Percentiles rank a stretch among this genome's conserved stretches.
Evolutionary conservation across 2,797 vertebrate genomes (phyloP).

Genomic region (Manis pentadactyla): DNA sequence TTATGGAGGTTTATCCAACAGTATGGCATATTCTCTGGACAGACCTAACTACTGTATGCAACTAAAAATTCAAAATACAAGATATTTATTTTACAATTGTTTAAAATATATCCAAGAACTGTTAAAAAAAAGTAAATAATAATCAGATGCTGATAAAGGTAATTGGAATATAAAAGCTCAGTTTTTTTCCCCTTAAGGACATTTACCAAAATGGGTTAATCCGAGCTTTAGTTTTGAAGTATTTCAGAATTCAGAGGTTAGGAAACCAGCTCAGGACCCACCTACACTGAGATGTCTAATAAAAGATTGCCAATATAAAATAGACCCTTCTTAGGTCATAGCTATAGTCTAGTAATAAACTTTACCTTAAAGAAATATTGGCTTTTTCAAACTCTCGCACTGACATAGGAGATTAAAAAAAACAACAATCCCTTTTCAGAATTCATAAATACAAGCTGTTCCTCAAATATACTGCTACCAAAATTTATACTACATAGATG

Average conservation of each 20-base stretch:
- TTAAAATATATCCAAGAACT: not conserved
- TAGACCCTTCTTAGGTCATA: not conserved
- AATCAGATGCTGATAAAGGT: not conserved
- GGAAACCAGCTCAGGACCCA: not conserved
- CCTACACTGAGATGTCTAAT: not conserved
- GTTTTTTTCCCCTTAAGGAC: not conserved
- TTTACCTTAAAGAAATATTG: slow-evolving; percentile 22
- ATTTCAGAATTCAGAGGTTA: slow-evolving; percentile 6
- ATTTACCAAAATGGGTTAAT: not conserved
- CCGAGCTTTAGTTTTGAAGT: not conserved
- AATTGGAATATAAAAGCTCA: not conserved
- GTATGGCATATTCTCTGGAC: not conserved
- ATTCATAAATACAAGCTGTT: slow-evolving; percentile 24
- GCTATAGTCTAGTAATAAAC: not conserved
- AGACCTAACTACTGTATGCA: not conserved
- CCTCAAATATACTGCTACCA: not conserved
- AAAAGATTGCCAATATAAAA: not conserved
- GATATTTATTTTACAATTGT: not conserved
- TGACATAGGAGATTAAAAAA: not conserved
- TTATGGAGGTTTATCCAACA: not conserved
- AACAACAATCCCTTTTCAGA: not conserved
- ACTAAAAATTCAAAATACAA: not conserved
- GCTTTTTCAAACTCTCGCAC: not conserved
- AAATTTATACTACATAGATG: not conserved
- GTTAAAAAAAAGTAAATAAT: not conserved